A percentile compares a stretch with the other conserved stretches of the same genome.
Evolutionary conservation across 2,797 vertebrate species (phyloP).

Genomic region (Sciaenops ocellatus): DNA sequence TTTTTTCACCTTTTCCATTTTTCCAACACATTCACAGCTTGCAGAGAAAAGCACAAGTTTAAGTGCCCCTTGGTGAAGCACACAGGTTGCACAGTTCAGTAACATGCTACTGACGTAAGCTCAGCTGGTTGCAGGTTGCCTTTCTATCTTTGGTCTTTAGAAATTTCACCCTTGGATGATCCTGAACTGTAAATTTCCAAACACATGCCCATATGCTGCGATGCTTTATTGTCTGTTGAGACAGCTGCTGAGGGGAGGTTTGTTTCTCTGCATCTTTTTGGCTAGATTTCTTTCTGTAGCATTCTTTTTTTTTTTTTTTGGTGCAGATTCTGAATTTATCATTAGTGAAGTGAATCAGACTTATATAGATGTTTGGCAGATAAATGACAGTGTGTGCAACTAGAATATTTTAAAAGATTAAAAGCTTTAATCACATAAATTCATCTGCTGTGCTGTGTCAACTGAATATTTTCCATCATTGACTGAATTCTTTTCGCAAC

Average conservation of each 20-base stretch:
- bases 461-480: too few species aligned
- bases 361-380: too few species aligned
- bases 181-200: not conserved
- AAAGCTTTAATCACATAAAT: too few species aligned
- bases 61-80: not conserved
- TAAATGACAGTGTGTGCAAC: too few species aligned
- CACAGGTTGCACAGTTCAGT: not conserved
- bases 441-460: too few species aligned
- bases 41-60: slow-evolving; percentile 14
- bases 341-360: too few species aligned
- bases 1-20: slow-evolving; percentile 30
- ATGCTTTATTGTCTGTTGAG: not conserved
- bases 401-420: too few species aligned
- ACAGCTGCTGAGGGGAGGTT: not conserved
- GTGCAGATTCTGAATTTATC: too few species aligned
- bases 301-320: not conserved
- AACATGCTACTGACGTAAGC: not conserved
- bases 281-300: not conserved
- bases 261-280: not conserved
- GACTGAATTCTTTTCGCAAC: too few species aligned
- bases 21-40: not conserved
- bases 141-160: slow-evolving; percentile 3
- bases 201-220: slow-evolving; percentile 1
- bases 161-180: slow-evolving; percentile 2
- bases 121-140: not conserved